Evolutionary conservation across 1,140 invertebrate genomes (phyloP), one percentile per base, ranked within the genome.

Genomic region (Chrysomallon squamiferum): DNA sequence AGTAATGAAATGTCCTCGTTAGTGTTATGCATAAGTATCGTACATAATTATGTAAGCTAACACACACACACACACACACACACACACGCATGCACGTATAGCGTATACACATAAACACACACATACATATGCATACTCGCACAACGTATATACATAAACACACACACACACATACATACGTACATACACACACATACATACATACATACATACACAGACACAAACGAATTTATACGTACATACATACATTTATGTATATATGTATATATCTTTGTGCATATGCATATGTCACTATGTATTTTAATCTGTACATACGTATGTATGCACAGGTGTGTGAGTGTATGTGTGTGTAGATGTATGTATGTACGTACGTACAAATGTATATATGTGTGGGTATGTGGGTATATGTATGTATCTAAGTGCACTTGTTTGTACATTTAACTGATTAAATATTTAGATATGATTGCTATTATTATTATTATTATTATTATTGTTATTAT

Each of bases 141-240:
- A n/a, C n/a, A n/a, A n/a, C n/a, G n/a, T n/a, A n/a, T n/a, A n/a
- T n/a, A n/a, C n/a, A n/a, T n/a, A n/a, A n/a, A n/a, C n/a, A n/a
- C n/a, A n/a, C n/a, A n/a, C n/a, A 22, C 27, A 54, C 3, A 1
- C 30, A n/a, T 63, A 35, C 22, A 3, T 61, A 32, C 41, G 18
- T 63, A 67, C 30, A 62, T 63, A 63, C 59, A 67, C 50, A 61
- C 57, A 66, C 50, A 60, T 29, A 66, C 50, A 66, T 41, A 66
- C 33, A 66, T 29, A 66, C 54, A 67, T 29, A 67, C 25, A 62
- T 27, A 67, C 54, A 67, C 59, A 67, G 33, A 62, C 32, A 67
- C 56, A 67, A 29, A 67, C 56, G 62, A 29, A 67, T 63, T 52
- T 45, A 67, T 57, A 61, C 32, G 50, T 63, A 52, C 47, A 67